These are phyloP conservation scores for Australoheros scitulus DNA, from an alignment of 2,113 vertebrate species.

Conservation along the genomic window DNA sequence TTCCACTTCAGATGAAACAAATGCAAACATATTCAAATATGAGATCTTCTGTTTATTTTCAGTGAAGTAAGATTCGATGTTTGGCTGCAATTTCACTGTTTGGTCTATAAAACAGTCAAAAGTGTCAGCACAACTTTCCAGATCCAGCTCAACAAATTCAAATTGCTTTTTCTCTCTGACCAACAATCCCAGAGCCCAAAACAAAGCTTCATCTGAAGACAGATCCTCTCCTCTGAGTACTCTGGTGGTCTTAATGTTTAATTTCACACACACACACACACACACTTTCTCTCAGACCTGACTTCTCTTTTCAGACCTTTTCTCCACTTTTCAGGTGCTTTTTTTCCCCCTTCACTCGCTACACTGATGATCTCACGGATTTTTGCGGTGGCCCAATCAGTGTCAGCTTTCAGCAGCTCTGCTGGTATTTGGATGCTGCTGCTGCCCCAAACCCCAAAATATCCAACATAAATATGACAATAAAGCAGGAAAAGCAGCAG, in stretches of 20 bases:
- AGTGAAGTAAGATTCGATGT: not conserved
- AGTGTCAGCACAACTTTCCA: no score
- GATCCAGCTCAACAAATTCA: no score
- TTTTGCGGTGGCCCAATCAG: constrained; percentile 7
- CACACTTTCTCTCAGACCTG: not conserved
- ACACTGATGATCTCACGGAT: not conserved
- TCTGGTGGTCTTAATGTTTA: not conserved
- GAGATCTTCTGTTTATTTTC: not conserved
- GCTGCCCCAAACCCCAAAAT: not conserved
- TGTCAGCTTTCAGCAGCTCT: not conserved
- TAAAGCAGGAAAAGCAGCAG: not conserved
- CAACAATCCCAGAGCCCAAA: no score
- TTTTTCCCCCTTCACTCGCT: not conserved
- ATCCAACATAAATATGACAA: not conserved
- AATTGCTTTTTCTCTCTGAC: no score
- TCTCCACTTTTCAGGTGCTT: not conserved
- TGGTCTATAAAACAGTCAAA: no score
- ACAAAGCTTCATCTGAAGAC: not conserved
- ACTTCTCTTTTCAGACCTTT: not conserved
- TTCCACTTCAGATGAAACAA: no score
- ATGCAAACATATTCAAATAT: not conserved
- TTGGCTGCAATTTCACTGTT: no score
- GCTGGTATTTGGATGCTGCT: not conserved
- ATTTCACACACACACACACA: not conserved
- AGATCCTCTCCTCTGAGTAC: not conserved